Conservation (phyloP, 2,888 invertebrate species). For the Galeruca laticollis region DNA sequence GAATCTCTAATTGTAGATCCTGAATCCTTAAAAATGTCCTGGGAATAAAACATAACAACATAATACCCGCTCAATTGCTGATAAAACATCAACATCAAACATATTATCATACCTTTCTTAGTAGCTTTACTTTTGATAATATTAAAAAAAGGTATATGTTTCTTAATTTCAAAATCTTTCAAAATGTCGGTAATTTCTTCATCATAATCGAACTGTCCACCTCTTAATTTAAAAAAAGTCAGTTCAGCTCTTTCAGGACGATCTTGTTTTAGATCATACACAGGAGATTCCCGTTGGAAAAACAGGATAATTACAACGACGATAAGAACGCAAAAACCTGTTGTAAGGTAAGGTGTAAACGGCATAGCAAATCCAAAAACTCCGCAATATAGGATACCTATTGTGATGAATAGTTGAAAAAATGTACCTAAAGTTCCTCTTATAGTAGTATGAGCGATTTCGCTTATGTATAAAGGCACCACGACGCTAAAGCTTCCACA, state of each 20-base stretch:
- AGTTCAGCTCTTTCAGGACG: conserved; percentile 74
- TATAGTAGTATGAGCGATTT: conserved; percentile 83
- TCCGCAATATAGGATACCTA: conserved; percentile 83
- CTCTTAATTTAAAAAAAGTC: conserved; percentile 78
- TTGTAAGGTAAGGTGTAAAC: conserved; percentile 73
- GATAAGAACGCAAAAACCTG: conserved; percentile 75
- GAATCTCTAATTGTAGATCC: conserved; percentile 10
- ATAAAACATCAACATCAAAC: conserved; percentile 26
- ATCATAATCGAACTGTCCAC: conserved; percentile 72
- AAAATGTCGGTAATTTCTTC: conserved; percentile 73
- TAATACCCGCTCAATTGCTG: conserved; percentile 27
- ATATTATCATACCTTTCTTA: conserved; percentile 19
- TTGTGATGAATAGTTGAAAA: conserved; percentile 84
- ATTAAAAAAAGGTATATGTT: conserved; percentile 10
- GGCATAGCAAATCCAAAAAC: conserved; percentile 72
- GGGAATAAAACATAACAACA: conserved; percentile 25
- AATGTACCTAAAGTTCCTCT: conserved; percentile 85
- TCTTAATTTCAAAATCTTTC: conserved; percentile 47
- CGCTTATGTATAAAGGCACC: conserved; percentile 84
- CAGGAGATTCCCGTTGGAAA: conserved; percentile 89
- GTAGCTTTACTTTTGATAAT: conserved; percentile 60
- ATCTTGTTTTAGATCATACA: conserved; percentile 74
- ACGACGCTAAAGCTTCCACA: conserved; percentile 84
- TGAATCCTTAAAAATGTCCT: conserved; percentile 19
- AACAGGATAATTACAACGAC: conserved; percentile 76